Evolutionary conservation across 2,113 vertebrate species (phyloP).

Genomic region (Saguinus midas): DNA sequence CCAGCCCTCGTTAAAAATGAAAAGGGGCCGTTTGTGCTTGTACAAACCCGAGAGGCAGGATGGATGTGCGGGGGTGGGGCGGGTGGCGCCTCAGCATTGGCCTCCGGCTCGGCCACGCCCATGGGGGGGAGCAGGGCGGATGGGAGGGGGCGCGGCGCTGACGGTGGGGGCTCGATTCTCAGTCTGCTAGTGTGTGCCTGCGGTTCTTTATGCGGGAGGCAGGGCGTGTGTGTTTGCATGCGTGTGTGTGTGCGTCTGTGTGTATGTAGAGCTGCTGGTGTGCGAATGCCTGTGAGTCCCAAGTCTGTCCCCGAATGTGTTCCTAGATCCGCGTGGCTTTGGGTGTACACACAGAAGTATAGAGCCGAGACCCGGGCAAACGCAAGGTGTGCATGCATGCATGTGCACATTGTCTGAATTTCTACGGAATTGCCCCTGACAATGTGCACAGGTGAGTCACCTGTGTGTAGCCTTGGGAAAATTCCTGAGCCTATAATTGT

Average conservation of each 20-base stretch:
- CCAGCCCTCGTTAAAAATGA: slow-evolving; percentile 73
- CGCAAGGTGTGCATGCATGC: background rate
- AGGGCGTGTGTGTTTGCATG: background rate
- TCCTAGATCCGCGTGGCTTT: background rate
- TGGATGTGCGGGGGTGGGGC: slow-evolving; percentile 46
- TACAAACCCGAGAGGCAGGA: slow-evolving; percentile 66
- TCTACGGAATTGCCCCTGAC: background rate
- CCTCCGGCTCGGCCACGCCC: background rate
- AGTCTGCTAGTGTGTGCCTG: background rate
- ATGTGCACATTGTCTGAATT: background rate
- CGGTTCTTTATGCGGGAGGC: background rate
- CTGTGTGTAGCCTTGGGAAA: background rate
- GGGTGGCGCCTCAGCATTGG: slow-evolving; percentile 29
- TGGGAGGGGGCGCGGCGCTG: no score
- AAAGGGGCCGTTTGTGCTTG: slow-evolving; percentile 77
- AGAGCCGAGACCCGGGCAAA: background rate
- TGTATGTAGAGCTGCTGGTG: background rate
- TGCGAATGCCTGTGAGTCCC: background rate
- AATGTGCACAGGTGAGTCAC: background rate
- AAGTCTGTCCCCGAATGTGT: background rate
- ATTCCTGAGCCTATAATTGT: background rate
- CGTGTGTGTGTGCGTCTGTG: background rate
- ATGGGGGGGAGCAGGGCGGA: no score
- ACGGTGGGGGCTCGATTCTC: background rate
- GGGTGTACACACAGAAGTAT: background rate